Percentiles rank a stretch among this genome's conserved stretches.
phyloP scores from a whole-genome alignment of 2,797 vertebrate genomes.

The Pelochelys cantorii region DNA sequence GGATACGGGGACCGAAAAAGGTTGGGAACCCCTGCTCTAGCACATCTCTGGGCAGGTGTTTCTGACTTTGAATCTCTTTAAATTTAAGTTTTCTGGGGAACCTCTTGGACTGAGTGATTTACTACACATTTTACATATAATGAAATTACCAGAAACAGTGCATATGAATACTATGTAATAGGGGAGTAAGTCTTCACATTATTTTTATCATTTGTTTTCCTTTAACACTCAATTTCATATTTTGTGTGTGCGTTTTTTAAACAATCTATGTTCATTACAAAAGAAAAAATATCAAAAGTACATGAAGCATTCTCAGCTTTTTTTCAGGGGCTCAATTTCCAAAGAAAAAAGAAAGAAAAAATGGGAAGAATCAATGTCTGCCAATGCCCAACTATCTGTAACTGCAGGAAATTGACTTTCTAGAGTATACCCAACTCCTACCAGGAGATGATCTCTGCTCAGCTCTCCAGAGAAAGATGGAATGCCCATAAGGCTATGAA shows the following conservation, averaged over 20 bases:
- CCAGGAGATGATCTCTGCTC: neutral
- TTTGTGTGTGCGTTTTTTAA: neutral
- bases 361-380: neutral
- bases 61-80: too few species aligned
- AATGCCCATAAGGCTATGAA: neutral
- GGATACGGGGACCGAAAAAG: too few species aligned
- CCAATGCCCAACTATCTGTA: neutral
- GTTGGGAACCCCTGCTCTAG: too few species aligned
- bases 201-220: neutral
- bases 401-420: constrained; percentile 1
- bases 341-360: neutral
- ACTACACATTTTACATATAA: neutral
- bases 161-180: neutral
- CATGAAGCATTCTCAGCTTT: too few species aligned
- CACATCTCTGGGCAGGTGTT: neutral
- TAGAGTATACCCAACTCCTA: neutral
- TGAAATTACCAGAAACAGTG: neutral
- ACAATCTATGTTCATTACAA: constrained; percentile 12
- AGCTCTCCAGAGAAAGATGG: neutral
- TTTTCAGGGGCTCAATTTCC: neutral
- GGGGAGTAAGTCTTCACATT: neutral
- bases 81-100: too few species aligned
- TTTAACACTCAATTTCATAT: neutral
- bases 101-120: neutral
- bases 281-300: neutral